Evolutionary conservation across 2,888 invertebrate species (phyloP).

Genomic region (Lysandra coridon): DNA sequence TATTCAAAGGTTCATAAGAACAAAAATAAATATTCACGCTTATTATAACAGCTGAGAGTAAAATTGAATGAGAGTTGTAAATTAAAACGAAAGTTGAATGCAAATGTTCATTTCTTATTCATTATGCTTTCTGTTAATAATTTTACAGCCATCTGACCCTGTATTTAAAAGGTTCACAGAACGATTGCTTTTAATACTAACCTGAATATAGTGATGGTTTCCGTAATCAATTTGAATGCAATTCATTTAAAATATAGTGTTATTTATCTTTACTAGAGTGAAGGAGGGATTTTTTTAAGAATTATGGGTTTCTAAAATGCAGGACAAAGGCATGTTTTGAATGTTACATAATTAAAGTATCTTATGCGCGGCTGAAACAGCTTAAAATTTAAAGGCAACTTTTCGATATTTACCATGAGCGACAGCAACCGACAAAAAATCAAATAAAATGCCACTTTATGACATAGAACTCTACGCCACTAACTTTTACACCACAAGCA

Average conservation of each 20-base stretch:
- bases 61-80: conserved; percentile 8
- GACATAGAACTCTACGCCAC: too few relatives aligned
- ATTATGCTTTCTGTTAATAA: conserved; percentile 16
- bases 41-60: background rate
- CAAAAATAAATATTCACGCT: conserved; percentile 1
- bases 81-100: conserved; percentile 16
- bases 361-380: too few relatives aligned
- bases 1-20: background rate
- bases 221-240: background rate
- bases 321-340: too few relatives aligned
- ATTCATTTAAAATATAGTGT: background rate
- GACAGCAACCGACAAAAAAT: too few relatives aligned
- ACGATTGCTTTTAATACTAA: background rate
- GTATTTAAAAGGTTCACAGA: background rate
- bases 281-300: too few relatives aligned
- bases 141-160: conserved; percentile 19
- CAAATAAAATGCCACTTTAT: too few relatives aligned
- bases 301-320: too few relatives aligned
- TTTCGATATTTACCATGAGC: too few relatives aligned
- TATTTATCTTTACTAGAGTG: too few relatives aligned
- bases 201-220: background rate
- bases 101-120: conserved; percentile 11
- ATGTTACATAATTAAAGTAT: too few relatives aligned
- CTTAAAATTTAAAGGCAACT: too few relatives aligned
- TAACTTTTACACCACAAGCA: too few relatives aligned